phyloP scores from a whole-genome alignment of 2,113 vertebrate genomes.

The Cyprinodon brontotheroides region DNA sequence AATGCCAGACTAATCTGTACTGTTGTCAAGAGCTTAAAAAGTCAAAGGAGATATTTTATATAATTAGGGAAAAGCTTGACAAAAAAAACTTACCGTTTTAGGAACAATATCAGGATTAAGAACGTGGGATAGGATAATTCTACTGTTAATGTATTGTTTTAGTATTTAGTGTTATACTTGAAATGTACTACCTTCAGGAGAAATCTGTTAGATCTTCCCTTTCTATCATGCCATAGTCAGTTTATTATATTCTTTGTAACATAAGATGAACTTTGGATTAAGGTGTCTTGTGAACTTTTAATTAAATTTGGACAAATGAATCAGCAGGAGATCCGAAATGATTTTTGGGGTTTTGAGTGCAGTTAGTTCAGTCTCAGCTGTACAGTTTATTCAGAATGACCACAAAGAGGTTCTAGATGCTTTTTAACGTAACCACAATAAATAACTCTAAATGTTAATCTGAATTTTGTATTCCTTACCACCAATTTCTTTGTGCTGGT shows the following conservation, averaged over 20 bases:
- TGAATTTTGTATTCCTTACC: no score
- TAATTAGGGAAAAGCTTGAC: not conserved
- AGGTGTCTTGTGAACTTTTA: no score
- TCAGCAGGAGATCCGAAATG: not conserved
- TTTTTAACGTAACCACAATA: no score
- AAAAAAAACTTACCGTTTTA: not conserved
- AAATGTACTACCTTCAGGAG: not conserved
- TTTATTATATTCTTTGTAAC: no score
- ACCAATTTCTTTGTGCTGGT: no score
- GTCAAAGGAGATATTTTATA: not conserved
- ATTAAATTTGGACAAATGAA: not conserved
- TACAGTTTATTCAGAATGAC: no score
- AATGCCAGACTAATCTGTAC: no score
- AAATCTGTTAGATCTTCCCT: not conserved
- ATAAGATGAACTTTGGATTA: no score
- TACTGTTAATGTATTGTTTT: not conserved
- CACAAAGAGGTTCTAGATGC: no score
- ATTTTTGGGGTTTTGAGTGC: no score
- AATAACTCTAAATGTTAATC: no score
- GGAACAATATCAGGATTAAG: not conserved
- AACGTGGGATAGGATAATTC: not conserved
- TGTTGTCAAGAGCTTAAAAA: not conserved
- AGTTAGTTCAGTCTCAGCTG: no score
- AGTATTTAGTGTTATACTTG: not conserved
- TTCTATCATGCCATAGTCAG: not conserved